phyloP scores from a whole-genome alignment of 2,888 invertebrate genomes.

The Drosophila aldrichi region DNA sequence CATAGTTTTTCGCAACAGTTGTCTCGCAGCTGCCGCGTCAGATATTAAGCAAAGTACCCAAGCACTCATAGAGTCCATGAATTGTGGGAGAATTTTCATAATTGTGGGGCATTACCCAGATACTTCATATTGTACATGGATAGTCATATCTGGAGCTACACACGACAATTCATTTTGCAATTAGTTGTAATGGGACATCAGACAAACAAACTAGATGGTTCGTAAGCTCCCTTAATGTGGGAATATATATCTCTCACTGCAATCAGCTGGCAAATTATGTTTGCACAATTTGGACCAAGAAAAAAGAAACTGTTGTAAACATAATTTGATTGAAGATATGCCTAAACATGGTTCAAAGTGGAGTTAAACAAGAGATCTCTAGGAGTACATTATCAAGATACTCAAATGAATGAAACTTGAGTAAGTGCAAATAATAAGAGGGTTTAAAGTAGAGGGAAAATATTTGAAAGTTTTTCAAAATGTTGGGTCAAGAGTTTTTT shows the following conservation, averaged over 20 bases:
- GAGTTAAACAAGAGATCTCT: not conserved
- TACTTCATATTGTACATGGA: not conserved
- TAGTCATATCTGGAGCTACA: conserved; percentile 39
- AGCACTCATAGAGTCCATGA: conserved; percentile 40
- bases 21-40: conserved; percentile 31
- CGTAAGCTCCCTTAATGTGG: conserved; percentile 16
- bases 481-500: not conserved
- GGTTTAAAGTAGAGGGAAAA: not conserved
- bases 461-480: not conserved
- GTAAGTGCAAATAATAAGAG: not conserved
- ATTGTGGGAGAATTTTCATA: conserved; percentile 71
- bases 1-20: conserved; percentile 31
- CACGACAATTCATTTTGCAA: conserved; percentile 38
- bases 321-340: conserved; percentile 13
- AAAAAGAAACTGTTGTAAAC: not conserved
- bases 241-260: conserved; percentile 6
- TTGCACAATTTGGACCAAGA: conserved; percentile 1
- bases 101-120: conserved; percentile 45
- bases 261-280: conserved; percentile 12
- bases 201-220: conserved; percentile 17
- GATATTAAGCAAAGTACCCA: conserved; percentile 45
- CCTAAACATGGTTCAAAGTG: conserved; percentile 1
- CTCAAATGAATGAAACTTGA: not conserved
- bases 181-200: conserved; percentile 29
- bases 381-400: not conserved